Evolutionary conservation across 92 coral and sea anemone species (phyloP), one percentile per base, ranked within the genome.

Genomic region (Ricordea florida): DNA sequence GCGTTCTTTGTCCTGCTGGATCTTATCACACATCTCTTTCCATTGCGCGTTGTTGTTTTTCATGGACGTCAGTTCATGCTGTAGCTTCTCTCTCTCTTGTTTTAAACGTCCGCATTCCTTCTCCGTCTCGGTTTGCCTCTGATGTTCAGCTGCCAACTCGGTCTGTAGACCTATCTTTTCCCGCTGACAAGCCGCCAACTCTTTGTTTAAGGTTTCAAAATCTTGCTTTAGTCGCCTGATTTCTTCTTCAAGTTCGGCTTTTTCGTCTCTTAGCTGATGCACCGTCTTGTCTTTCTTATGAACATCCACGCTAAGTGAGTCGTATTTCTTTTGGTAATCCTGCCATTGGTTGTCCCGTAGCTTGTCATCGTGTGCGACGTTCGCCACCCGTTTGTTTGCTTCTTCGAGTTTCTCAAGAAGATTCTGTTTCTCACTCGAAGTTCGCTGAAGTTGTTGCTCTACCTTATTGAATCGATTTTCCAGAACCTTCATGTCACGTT

Each of bases 1-100:
- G 20, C 90, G 66, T 64, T 91, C 97, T 66, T 91, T 91, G 66
- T 91, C 97, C 18, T 79, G 83, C 40, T 91, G 97, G 27, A 91
- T 91, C 59, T 79, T 91, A 62, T 91, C 97, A 42, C 97, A 91
- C 97, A 91, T 91, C 11, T 87, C 97, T 70, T 91, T 91, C 97
- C 97, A 91, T 21, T 87, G 90, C 11, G 88, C 41, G 67, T 91
- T 91, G 35, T 85, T 87, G 27, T 75, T 93, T 62, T 87, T 91
- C 97, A 91, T 91, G 2, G 84, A 49, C 3, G 44, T 73, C 73
- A 91, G 65, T 48, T 91, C 97, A 25, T 69, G 82, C 26, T 83
- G 85, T 0, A 91, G 82, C 30, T 91, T 85, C 22, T 87, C 90
- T 30, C 93, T 57, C 53, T 91, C 97, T 20, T 82, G 81, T 29